These are phyloP conservation scores for Drosophila histrio DNA, from an alignment of 2,888 invertebrate genomes.

Conservation along the genomic window DNA sequence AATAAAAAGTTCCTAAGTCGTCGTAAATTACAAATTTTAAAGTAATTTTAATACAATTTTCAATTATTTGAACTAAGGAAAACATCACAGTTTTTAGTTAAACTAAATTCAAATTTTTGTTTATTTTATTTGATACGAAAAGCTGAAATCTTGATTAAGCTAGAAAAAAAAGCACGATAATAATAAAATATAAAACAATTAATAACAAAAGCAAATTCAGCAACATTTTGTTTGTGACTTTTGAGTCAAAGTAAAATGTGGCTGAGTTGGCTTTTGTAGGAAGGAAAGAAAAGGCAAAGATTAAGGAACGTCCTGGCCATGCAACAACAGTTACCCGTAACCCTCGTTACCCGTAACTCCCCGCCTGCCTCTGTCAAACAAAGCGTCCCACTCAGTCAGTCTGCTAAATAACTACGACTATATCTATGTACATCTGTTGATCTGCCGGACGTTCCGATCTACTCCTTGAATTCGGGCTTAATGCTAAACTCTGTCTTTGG, in stretches of 20 bases:
- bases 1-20: conserved; percentile 25
- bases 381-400: conserved; percentile 55
- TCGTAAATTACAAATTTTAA: not conserved
- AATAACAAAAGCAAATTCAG: conserved; percentile 68
- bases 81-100: conserved; percentile 74
- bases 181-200: conserved; percentile 8
- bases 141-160: conserved; percentile 48
- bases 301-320: conserved; percentile 22
- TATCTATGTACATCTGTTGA: conserved; percentile 20
- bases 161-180: conserved; percentile 13
- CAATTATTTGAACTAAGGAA: conserved; percentile 39
- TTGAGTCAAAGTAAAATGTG: conserved; percentile 45
- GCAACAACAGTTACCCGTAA: conserved; percentile 11
- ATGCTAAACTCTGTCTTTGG: conserved; percentile 71
- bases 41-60: not conserved
- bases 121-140: conserved; percentile 29
- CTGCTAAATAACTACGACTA: conserved; percentile 26
- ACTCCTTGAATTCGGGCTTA: conserved; percentile 75
- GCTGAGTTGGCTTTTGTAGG: conserved; percentile 66
- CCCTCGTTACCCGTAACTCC: conserved; percentile 7
- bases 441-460: conserved; percentile 20
- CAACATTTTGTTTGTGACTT: conserved; percentile 44
- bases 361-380: conserved; percentile 35
- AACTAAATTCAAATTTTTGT: conserved; percentile 57
- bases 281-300: conserved; percentile 14